Conservation (phyloP, 2,888 invertebrate genomes). For the Gryllus longicercus region DNA sequence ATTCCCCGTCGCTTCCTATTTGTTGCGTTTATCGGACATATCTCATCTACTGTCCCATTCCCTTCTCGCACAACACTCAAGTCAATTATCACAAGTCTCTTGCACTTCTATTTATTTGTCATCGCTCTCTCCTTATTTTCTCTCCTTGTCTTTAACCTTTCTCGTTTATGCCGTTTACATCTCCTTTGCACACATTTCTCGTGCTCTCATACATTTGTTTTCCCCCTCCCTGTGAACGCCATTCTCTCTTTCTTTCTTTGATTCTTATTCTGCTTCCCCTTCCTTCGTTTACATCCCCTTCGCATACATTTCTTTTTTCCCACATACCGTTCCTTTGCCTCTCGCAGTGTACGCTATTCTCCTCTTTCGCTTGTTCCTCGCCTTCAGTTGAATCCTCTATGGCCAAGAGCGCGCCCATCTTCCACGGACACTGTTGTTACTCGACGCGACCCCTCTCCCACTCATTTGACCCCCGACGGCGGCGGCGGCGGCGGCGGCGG, state of each 20-base stretch:
- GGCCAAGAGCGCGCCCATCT: not conserved
- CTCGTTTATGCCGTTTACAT: not conserved
- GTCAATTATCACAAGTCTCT: not conserved
- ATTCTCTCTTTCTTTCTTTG: not conserved
- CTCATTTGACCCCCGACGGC: no score
- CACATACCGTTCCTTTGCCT: not conserved
- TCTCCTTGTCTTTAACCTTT: not conserved
- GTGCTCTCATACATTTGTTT: not conserved
- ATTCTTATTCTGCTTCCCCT: not conserved
- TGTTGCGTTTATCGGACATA: no score
- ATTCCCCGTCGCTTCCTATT: no score
- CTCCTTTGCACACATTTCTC: not conserved
- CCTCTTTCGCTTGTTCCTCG: not conserved
- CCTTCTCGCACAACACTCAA: no score
- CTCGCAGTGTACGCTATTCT: not conserved
- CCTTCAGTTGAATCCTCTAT: not conserved
- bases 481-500: no score
- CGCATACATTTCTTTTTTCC: not conserved
- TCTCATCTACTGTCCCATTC: no score
- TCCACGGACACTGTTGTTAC: no score
- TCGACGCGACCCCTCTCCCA: no score
- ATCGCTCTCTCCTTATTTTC: not conserved
- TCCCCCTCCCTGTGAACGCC: not conserved
- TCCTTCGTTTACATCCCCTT: not conserved
- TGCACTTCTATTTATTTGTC: not conserved